Base-by-base conservation (phyloP, 2,113 vertebrate species). In the Spermophilus dauricus region DNA sequence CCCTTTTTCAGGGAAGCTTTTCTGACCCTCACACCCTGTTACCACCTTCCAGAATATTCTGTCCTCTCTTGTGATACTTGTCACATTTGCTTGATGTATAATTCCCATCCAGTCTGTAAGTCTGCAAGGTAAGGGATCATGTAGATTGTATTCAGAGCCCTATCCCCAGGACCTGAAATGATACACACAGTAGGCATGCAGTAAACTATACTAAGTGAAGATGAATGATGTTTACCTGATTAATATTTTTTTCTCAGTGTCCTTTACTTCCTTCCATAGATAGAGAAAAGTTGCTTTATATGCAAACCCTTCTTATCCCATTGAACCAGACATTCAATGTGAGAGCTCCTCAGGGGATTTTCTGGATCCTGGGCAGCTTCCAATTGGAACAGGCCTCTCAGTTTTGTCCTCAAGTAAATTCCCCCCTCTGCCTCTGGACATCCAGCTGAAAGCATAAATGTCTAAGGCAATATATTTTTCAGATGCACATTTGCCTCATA, bases 391-490 rank as follows among this genome's bases (percentile, higher is more conserved):
- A 92, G 14, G 17, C 42, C 32, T 97, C 61, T 77, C 7, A 30
- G 56, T 92, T 92, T 65, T 86, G 18, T 83, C 83, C 69, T 91
- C 39, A 67, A 61, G 53, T 17, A 53, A 86, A 78, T 34, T 63
- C n/a, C 63, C 14, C 34, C 24, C 6, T 61, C 63, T 76, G 22
- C 26, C n/a, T 39, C 53, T 76, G 48, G 65, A 39, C 2, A 9
- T 89, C 72, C 39, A 65, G 8, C 18, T 61, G 48, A 37, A 81
- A 81, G 20, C 26, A n/a, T 51, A 56, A 20, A 53, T 51, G 8
- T 69, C 39, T 18, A 93, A 94, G 63, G 72, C 63, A 67, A 78
- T 82, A 14, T 45, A 37, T 76, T 86, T 91, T 90, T 85, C 26
- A 65, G 45, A 70, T 4, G 4, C 61, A 4, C 12, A 32, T 56